Base-by-base conservation (phyloP, 2,113 vertebrate species). In the Mus pahari region DNA sequence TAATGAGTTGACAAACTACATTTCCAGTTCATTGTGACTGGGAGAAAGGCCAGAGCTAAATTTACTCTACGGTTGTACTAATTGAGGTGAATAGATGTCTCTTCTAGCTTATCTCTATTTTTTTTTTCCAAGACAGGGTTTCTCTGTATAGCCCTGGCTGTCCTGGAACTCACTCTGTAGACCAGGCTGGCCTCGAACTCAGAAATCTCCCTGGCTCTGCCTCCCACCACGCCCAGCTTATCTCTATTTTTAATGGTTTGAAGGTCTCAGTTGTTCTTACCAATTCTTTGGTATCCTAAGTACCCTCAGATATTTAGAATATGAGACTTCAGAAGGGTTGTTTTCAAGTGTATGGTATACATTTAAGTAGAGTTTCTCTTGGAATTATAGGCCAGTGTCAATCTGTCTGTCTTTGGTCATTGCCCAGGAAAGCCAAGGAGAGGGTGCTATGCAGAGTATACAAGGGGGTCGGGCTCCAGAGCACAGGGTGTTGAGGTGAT, bases 201-300 rank as follows among this genome's bases (percentile, higher is more conserved):
- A n/a, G n/a, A n/a, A n/a, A n/a, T n/a, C n/a, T n/a, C n/a, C n/a
- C n/a, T n/a, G n/a, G n/a, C n/a, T n/a, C n/a, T n/a, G n/a, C n/a
- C n/a, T n/a, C n/a, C n/a, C n/a, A n/a, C n/a, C n/a, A n/a, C n/a
- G n/a, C n/a, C n/a, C n/a, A 7, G 62, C n/a, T 58, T 81, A 78
- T 79, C 53, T 90, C 22, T 88, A 5, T 86, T 78, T n/a, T 48
- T 70, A 89, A 62, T 77, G 53, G 31, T 84, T 96, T 87, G 24
- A 16, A 79, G 90, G 31, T 55, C 88, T 91, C 95, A n/a, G 45
- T 93, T 90, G 64, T 79, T 68, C 83, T 84, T 74, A 16, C 73
- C 64, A 50, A 11, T 86, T 1, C 68, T 55, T 84, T 84, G 33
- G 26, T 79, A 78, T 77, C 36, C 42, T 73, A 90, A 93, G 10